Evolutionary conservation across 2,888 invertebrate genomes (phyloP).

Genomic region (Gerris lacustris): DNA sequence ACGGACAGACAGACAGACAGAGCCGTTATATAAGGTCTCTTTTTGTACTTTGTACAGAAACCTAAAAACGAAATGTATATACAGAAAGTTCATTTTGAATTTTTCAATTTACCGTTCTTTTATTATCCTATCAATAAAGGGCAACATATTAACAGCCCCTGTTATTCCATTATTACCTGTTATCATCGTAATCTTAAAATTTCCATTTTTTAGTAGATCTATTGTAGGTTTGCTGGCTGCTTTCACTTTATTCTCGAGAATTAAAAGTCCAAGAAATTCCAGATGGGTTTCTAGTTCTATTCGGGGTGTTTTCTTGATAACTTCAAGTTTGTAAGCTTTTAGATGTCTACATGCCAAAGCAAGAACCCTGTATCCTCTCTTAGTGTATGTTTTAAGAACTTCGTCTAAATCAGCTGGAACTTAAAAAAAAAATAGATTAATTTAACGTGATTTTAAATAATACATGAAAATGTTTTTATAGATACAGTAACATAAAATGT

Average conservation of each 20-base stretch:
- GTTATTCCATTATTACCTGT: constrained; percentile 39
- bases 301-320: constrained; percentile 44
- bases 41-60: too few relatives aligned
- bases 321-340: constrained; percentile 44
- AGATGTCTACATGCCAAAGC: constrained; percentile 59
- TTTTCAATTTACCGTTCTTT: too few relatives aligned
- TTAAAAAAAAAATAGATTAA: too few relatives aligned
- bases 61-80: too few relatives aligned
- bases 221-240: constrained; percentile 42
- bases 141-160: too few relatives aligned
- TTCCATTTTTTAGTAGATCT: constrained; percentile 39
- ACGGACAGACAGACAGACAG: too few relatives aligned
- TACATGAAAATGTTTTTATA: too few relatives aligned
- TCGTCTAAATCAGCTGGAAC: constrained; percentile 50
- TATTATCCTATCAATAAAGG: too few relatives aligned
- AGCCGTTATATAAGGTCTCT: too few relatives aligned
- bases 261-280: constrained; percentile 37
- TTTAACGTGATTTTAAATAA: too few relatives aligned
- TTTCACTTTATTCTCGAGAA: constrained; percentile 48
- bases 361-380: constrained; percentile 73
- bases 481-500: too few relatives aligned
- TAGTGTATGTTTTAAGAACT: constrained; percentile 60
- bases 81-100: too few relatives aligned
- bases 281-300: constrained; percentile 39
- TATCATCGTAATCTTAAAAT: constrained; percentile 48